Conservation (phyloP, 1,140 invertebrate species). For the Macrotrachela quadricornifera region DNA sequence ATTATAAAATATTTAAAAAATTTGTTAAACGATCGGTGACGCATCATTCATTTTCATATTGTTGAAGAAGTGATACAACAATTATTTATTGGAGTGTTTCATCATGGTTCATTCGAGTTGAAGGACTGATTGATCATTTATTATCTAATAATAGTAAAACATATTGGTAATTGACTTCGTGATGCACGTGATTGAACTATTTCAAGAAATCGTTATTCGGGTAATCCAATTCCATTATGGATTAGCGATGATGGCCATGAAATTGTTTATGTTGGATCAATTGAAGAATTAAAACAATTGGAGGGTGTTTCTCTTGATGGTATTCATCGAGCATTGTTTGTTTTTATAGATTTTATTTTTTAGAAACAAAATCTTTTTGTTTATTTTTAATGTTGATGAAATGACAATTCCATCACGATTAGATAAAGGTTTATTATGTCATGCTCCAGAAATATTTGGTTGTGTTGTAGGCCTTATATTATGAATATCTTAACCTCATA, state of each 20-base stretch:
- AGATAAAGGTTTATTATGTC: constrained; percentile 54
- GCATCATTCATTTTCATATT: constrained; percentile 94
- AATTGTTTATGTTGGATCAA: constrained; percentile 76
- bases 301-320: constrained; percentile 61
- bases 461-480: too few relatives aligned
- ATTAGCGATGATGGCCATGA: constrained; percentile 78
- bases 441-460: constrained; percentile 88
- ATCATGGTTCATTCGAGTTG: constrained; percentile 91
- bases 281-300: constrained; percentile 62
- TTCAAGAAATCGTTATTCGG: constrained; percentile 92
- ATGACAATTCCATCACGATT: constrained; percentile 75
- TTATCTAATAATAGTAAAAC: constrained; percentile 57
- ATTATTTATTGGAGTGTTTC: constrained; percentile 93
- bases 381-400: constrained; percentile 72
- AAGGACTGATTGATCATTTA: constrained; percentile 59
- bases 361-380: constrained; percentile 8
- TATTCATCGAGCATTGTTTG: constrained; percentile 79
- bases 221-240: constrained; percentile 96
- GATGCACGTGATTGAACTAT: constrained; percentile 95
- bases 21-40: constrained; percentile 50
- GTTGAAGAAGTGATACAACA: constrained; percentile 95
- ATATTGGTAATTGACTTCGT: constrained; percentile 94
- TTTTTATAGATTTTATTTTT: constrained; percentile 18
- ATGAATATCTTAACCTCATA: too few relatives aligned
- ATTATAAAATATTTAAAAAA: constrained; percentile 65